Evolutionary conservation across 2,797 vertebrate genomes (phyloP).

Genomic region (Schizopygopsis pylzovi): DNA sequence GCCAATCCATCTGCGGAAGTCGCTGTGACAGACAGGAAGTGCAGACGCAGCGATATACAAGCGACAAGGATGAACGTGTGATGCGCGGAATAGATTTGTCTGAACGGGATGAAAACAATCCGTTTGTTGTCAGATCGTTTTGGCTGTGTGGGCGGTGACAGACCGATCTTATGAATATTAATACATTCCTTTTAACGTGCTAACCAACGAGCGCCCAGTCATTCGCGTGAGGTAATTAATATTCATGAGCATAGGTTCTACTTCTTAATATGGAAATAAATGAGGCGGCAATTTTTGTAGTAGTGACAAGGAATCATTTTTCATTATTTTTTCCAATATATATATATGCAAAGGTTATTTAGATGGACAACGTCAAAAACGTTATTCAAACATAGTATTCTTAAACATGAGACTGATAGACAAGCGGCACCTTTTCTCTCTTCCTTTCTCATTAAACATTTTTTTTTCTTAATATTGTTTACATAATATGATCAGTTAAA

Average conservation of each 20-base stretch:
- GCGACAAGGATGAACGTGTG: background rate
- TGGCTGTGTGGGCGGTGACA: background rate
- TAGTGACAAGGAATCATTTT: background rate
- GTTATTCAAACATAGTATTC: background rate
- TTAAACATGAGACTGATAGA: background rate
- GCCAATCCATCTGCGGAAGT: constrained; percentile 38
- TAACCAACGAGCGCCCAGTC: background rate
- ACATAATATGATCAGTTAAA: background rate
- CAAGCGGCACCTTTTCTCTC: background rate
- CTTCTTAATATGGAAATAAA: background rate
- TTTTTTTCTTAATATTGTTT: background rate
- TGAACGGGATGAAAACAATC: background rate
- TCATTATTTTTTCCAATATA: background rate
- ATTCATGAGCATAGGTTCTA: background rate
- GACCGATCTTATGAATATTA: constrained; percentile 13
- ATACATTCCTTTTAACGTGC: background rate
- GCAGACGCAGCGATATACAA: background rate
- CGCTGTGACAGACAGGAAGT: constrained; percentile 15
- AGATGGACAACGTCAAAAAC: background rate
- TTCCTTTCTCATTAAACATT: background rate
- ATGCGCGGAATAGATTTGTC: too few species aligned
- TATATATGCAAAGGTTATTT: background rate
- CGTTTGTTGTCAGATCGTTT: constrained; percentile 32
- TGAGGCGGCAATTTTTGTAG: background rate
- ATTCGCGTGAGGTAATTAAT: background rate